Evolutionary conservation across 1,140 invertebrate species (phyloP), one percentile per base, ranked within the genome.

Genomic region (Conus ventricosus): DNA sequence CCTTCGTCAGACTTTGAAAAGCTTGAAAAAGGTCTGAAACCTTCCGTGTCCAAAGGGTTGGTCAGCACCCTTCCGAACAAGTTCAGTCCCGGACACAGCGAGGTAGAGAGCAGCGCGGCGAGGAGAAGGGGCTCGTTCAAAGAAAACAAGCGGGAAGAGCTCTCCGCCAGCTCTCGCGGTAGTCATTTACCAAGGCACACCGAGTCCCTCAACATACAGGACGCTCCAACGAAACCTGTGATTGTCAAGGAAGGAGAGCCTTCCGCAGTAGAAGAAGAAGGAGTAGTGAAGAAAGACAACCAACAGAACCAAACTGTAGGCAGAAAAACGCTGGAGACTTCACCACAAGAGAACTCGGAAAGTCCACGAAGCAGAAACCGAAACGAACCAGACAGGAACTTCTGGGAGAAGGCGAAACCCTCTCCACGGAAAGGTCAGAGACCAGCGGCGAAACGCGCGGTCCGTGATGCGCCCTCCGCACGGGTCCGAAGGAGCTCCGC

Each of bases 181-280:
- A 63, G 82, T 84, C 82, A 55, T 84, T 63, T 84, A 39, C 82
- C 82, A 53, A 55, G 82, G 3, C 82, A 55, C 11, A 13, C 82
- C 23, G 82, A 67, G n/a, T 84, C 82, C 20, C 27, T 84, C 55
- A 84, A 84, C 82, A 23, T 54, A 3, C 82, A 60, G 10, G 82
- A 63, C n/a, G 54, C n/a, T 60, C 55, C 8, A 23, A 63, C 15
- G n/a, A 84, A 53, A 63, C 82, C 82, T 13, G 54, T 39, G 57
- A 11, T 84, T 27, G 55, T 27, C 11, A 84, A 84, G 23, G 8
- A 39, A 63, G 2, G 27, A 60, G 57, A 60, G 5, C 57, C 57
- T 60, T 60, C 57, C 15, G 0, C 57, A 60, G 57, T 15, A 11
- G 15, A 60, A 60, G 57, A 60, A 60, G 15, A 60, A 8, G 15